Evolutionary conservation across 2,888 invertebrate species (phyloP).

Genomic region (Aporophyla nigra): DNA sequence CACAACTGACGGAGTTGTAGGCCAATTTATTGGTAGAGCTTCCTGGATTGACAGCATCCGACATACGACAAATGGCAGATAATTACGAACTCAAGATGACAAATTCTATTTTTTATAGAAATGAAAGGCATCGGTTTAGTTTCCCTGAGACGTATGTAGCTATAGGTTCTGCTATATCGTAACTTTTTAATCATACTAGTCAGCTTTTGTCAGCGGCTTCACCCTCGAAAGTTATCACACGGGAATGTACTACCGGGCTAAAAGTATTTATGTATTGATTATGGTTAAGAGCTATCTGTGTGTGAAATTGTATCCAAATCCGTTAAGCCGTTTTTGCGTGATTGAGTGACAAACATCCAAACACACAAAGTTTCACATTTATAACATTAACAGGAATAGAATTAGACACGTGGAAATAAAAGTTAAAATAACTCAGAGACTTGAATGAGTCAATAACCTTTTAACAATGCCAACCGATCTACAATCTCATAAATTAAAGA

Average conservation of each 20-base stretch:
- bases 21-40: not conserved
- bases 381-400: too few species aligned
- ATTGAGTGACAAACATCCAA: too few species aligned
- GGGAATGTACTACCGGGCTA: too few species aligned
- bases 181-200: too few species aligned
- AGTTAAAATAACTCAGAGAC: not conserved
- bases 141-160: not conserved
- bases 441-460: not conserved
- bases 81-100: slow-evolving; percentile 13
- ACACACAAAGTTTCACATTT: too few species aligned
- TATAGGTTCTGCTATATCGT: not conserved
- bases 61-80: slow-evolving; percentile 30
- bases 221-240: too few species aligned
- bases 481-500: not conserved
- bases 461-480: not conserved
- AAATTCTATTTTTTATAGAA: not conserved
- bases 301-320: too few species aligned
- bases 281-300: too few species aligned
- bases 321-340: too few species aligned
- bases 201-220: too few species aligned
- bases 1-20: not conserved
- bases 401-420: not conserved
- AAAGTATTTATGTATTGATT: too few species aligned
- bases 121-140: not conserved
- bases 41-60: slow-evolving; percentile 51